Evolutionary conservation across 2,113 vertebrate species (phyloP), one percentile per base, ranked within the genome.

Genomic region (Ciconia maguari): DNA sequence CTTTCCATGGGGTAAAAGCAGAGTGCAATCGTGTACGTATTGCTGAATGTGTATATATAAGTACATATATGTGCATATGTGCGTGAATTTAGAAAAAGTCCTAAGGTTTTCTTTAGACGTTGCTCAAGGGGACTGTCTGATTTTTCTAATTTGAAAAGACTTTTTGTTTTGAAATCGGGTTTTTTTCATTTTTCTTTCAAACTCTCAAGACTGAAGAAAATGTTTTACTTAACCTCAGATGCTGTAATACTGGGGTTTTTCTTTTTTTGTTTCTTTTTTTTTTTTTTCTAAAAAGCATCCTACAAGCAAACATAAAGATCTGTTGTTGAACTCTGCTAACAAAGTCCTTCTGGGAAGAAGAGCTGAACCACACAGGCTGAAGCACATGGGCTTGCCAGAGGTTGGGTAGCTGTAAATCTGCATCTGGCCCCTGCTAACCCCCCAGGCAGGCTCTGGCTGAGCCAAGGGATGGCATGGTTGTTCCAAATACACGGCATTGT

Each of bases 1-100:
- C 0, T 51, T 58, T 54, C 71, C 26, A 3, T 29, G 38, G 51
- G 5, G 34, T 16, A 74, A 79, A 69, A 74, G 38, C 86, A 70
- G 46, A 0, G 1, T 49, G 49, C 19, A 7, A 7, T 19, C 1
- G 0, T 11, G 9, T 48, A 26, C 8, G 12, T 38, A 4, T 22
- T 46, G 32, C 32, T 61, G 17, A 41, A 42, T 6, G 13, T 17
- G 2, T 18, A 9, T 36, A 7, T 51, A 2, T 32, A 26, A 64
- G 22, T 41, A 26, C 34, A 14, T 36, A 3, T 5, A 5, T 21
- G 8, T n/a, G n/a, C 25, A 3, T 5, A 6, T 54, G 9, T 30
- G 15, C 1, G 4, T 42, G 71, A 52, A 34, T 58, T 75, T 62
- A 3, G 26, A 90, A 88, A 14, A 69, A 51, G 34, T 57, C 65